A percentile compares a stretch with the other conserved stretches of the same genome.
Evolutionary conservation across 2,888 invertebrate genomes (phyloP).

Genomic region (Conomelus anceps): DNA sequence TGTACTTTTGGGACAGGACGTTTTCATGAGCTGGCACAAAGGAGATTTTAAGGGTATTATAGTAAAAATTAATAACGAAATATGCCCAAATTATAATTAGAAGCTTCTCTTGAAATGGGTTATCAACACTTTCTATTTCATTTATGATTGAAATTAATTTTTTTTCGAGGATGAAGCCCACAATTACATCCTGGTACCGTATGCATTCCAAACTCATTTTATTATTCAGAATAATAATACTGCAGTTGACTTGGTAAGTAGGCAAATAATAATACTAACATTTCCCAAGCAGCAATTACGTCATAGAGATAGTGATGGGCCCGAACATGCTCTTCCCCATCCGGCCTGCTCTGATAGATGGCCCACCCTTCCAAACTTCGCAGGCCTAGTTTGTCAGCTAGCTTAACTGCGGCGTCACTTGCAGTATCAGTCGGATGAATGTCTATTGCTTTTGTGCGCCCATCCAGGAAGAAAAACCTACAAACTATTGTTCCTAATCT

Average conservation of each 20-base stretch:
- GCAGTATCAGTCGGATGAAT: slow-evolving; percentile 93
- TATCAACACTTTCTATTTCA: not conserved
- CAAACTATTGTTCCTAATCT: slow-evolving; percentile 87
- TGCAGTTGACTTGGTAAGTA: not conserved
- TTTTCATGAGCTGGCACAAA: too few species aligned
- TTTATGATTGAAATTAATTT: too few species aligned
- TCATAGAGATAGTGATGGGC: slow-evolving; percentile 90
- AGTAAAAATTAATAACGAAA: too few species aligned
- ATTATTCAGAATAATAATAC: too few species aligned
- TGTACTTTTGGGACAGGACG: too few species aligned
- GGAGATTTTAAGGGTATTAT: too few species aligned
- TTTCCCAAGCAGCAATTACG: slow-evolving; percentile 91
- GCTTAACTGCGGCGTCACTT: slow-evolving; percentile 77
- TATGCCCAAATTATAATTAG: too few species aligned
- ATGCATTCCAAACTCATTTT: too few species aligned
- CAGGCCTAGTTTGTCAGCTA: slow-evolving; percentile 82
- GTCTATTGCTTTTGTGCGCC: slow-evolving; percentile 89
- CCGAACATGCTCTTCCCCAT: slow-evolving; percentile 82
- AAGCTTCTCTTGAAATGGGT: too few species aligned
- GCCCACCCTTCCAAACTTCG: slow-evolving; percentile 88
- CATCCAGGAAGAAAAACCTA: slow-evolving; percentile 90
- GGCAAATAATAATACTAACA: slow-evolving; percentile 48
- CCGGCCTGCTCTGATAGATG: slow-evolving; percentile 80
- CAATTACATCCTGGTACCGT: too few species aligned
- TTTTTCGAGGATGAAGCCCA: too few species aligned